Evolutionary conservation across 2,113 vertebrate species (phyloP).

Genomic region (Macrotus californicus): DNA sequence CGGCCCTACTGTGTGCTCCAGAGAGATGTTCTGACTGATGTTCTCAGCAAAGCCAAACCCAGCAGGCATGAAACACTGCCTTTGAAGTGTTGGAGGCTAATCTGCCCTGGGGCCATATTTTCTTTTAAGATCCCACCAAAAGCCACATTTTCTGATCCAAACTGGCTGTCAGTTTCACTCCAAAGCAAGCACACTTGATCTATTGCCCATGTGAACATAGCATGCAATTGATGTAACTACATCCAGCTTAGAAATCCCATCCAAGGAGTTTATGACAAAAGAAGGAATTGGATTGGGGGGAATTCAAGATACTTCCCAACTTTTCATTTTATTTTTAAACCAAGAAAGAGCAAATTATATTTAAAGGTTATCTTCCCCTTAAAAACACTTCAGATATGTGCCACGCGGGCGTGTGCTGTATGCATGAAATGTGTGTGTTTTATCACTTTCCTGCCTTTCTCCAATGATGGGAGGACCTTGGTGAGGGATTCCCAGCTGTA

Average conservation of each 20-base stretch:
- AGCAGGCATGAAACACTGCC: neutral
- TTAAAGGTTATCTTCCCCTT: constrained; percentile 26
- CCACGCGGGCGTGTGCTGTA: neutral
- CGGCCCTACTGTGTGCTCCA: neutral
- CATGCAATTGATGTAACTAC: neutral
- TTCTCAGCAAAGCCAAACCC: neutral
- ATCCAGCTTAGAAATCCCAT: neutral
- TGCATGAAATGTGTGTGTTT: neutral
- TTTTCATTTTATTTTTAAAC: constrained; percentile 32
- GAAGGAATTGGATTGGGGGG: neutral
- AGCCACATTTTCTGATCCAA: neutral
- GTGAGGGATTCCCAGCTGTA: too few species aligned
- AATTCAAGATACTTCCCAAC: neutral
- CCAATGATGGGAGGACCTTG: neutral
- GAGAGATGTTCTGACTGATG: neutral
- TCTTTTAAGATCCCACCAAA: neutral
- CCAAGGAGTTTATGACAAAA: neutral
- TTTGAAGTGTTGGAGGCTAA: neutral
- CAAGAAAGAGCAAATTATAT: neutral
- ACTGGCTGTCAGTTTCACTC: neutral
- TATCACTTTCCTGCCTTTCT: neutral
- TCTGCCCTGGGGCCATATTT: neutral
- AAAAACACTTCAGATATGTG: neutral
- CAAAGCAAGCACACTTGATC: constrained; percentile 1
- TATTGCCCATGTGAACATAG: neutral